These are phyloP conservation scores for Hypomecis atomaria DNA, from an alignment of 2,888 invertebrate genomes.

Conservation along the genomic window DNA sequence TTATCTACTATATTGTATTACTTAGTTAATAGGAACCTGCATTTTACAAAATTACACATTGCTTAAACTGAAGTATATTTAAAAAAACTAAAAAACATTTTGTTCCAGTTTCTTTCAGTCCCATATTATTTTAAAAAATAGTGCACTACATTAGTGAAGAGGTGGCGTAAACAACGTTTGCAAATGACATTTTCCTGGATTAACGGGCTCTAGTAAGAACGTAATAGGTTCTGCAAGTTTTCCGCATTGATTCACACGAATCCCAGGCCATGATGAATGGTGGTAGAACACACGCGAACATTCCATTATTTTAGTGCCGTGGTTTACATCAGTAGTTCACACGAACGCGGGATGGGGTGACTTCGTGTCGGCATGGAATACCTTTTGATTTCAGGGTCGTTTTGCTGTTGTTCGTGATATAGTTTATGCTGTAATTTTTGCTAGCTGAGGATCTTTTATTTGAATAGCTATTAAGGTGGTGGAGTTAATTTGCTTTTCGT, in stretches of 20 bases:
- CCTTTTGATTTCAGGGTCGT: conserved; percentile 35
- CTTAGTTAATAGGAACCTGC: no score
- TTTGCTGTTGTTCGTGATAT: conserved; percentile 11
- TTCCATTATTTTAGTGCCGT: conserved; percentile 50
- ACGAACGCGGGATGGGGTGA: conserved; percentile 36
- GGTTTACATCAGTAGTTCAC: conserved; percentile 39
- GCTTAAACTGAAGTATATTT: no score
- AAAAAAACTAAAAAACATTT: no score
- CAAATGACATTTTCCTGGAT: conserved; percentile 13
- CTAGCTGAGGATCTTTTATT: no score
- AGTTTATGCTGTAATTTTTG: background rate
- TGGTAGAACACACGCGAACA: conserved; percentile 55
- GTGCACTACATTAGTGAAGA: no score
- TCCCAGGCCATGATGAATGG: conserved; percentile 51
- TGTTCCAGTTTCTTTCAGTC: no score
- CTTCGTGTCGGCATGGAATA: conserved; percentile 41
- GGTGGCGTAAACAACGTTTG: background rate
- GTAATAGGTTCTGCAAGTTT: conserved; percentile 21
- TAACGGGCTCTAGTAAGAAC: conserved; percentile 15
- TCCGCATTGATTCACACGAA: conserved; percentile 45
- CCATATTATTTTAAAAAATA: no score
- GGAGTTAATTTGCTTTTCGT: no score
- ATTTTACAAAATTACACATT: no score
- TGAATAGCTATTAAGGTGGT: no score
- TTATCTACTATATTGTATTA: no score